Percentiles rank a stretch among this genome's conserved stretches.
These are phyloP conservation scores for Drosophila subquinaria DNA, from an alignment of 2,888 invertebrate genomes.

Conservation along the genomic window DNA sequence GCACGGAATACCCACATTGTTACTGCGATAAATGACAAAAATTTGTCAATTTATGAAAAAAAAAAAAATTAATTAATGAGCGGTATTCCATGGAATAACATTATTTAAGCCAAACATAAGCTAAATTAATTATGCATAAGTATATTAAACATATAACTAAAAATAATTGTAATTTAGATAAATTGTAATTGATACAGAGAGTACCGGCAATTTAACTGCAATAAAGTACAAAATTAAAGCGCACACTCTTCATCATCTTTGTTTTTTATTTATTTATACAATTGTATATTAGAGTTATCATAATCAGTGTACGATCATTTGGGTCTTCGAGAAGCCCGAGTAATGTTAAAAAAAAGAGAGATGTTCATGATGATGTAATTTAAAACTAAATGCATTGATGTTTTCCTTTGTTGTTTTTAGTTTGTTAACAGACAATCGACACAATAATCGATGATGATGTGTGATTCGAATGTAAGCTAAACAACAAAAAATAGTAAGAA, in stretches of 20 bases:
- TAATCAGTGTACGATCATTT: conserved; percentile 34
- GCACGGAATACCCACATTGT: neutral
- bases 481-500: conserved; percentile 10
- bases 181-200: neutral
- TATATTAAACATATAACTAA: neutral
- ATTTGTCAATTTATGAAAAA: neutral
- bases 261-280: conserved; percentile 35
- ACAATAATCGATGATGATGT: conserved; percentile 26
- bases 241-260: neutral
- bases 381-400: conserved; percentile 65
- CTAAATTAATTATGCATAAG: neutral
- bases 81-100: neutral
- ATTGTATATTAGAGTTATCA: conserved; percentile 24
- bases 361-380: conserved; percentile 19
- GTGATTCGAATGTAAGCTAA: conserved; percentile 37
- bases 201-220: neutral
- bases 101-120: neutral
- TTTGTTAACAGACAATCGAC: conserved; percentile 28
- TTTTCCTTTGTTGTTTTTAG: conserved; percentile 8
- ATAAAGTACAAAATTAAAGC: neutral
- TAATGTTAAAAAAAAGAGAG: conserved; percentile 18
- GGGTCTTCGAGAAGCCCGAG: neutral
- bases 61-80: neutral
- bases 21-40: neutral
- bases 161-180: neutral